These are phyloP conservation scores for Hesperia comma DNA, from an alignment of 2,888 invertebrate genomes.

Conservation along the genomic window DNA sequence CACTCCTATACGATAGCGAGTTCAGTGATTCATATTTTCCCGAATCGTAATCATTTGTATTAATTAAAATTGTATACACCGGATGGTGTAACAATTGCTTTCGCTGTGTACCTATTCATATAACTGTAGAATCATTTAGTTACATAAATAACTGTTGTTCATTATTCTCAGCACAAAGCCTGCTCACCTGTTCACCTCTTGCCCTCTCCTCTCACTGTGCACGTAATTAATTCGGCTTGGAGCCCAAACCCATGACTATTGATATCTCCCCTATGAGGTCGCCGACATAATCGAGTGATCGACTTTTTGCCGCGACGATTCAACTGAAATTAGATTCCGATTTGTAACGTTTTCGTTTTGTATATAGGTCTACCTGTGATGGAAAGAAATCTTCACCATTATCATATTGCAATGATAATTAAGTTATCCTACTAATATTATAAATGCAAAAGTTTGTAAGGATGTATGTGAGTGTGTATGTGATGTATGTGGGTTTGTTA, in stretches of 20 bases:
- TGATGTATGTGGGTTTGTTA: too few relatives aligned
- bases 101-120: background rate
- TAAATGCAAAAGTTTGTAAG: too few relatives aligned
- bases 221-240: slow-evolving; percentile 72
- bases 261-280: slow-evolving; percentile 68
- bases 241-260: slow-evolving; percentile 70
- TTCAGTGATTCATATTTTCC: too few relatives aligned
- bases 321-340: slow-evolving; percentile 77
- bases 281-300: slow-evolving; percentile 73
- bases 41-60: too few relatives aligned
- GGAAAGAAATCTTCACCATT: slow-evolving; percentile 14
- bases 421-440: too few relatives aligned
- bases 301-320: slow-evolving; percentile 73
- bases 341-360: slow-evolving; percentile 59
- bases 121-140: background rate
- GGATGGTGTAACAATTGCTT: too few relatives aligned
- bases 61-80: too few relatives aligned
- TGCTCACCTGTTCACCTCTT: slow-evolving; percentile 57
- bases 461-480: too few relatives aligned
- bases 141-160: background rate
- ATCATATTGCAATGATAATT: too few relatives aligned
- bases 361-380: slow-evolving; percentile 41
- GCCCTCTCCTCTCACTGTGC: slow-evolving; percentile 52
- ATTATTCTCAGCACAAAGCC: slow-evolving; percentile 15
- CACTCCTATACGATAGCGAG: too few relatives aligned